Evolutionary conservation across 2,888 invertebrate species (phyloP), one percentile per base, ranked within the genome.

Genomic region (Stenichneumon culpator): DNA sequence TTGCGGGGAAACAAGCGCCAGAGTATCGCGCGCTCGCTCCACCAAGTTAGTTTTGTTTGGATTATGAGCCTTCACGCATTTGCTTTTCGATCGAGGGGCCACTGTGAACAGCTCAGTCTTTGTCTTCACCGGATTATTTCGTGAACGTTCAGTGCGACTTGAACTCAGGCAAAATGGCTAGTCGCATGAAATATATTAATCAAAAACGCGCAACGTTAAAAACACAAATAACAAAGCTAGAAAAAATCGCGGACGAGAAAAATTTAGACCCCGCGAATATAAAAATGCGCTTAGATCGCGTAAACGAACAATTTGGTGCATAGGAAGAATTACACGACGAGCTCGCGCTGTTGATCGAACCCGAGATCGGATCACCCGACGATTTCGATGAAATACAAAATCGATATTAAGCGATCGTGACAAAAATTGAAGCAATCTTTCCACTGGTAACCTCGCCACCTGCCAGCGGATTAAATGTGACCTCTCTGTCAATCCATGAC

Each of bases 151-250:
- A 44, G 44, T 73, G 25, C 16, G 52, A 72, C n/a, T 9, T 47
- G 25, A 54, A 32, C 16, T 39, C 36, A 60, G 11, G 73, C 52
- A 79, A 79, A 9, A 79, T 79, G 79, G 36, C 63, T 72, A 39
- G 39, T 3, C 79, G 79, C 9, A 4, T 83, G 14, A 83, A 83
- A 79, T 83, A 60, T 2, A 83, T 83, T 2, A 79, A 78, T 68
- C 83, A 83, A 83, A 83, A 73, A 73, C 83, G 79, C 36, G 3
- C 50, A 25, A 83, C 72, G 50, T 79, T 83, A 11, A 83, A 83
- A 11, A n/a, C 83, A 3, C 79, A 83, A 50, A 47, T 82, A 16
- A 82, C 82, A 3, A 70, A 77, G 22, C 25, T 82, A 32, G 82
- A 82, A 72, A 82, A 70, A 67, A 68, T 79, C 68, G 73, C 36